Evolutionary conservation across 2,797 vertebrate species (phyloP).

Genomic region (Rhabdophis nuchalis): DNA sequence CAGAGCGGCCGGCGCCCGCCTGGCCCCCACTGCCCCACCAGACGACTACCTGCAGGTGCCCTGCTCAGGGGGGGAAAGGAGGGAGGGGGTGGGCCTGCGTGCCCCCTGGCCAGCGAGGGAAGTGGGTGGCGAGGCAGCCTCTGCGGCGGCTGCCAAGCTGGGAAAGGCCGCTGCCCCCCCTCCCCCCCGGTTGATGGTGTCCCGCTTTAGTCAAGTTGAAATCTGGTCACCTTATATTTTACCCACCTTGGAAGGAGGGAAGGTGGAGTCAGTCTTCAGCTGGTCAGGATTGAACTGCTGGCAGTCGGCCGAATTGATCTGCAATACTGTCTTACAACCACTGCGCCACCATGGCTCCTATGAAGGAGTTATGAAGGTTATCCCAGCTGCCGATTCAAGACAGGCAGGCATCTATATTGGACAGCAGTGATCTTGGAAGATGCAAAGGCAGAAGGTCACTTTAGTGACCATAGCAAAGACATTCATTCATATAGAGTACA

Average conservation of each 20-base stretch:
- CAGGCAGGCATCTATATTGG: background rate
- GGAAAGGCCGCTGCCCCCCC: too few relatives aligned
- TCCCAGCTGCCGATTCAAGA: background rate
- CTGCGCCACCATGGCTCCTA: background rate
- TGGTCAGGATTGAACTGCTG: background rate
- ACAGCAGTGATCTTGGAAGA: background rate
- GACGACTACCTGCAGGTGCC: too few relatives aligned
- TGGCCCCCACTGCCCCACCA: too few relatives aligned
- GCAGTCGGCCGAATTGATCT: background rate
- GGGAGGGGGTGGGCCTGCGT: too few relatives aligned
- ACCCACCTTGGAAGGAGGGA: accelerated
- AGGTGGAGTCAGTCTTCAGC: background rate
- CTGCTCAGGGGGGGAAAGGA: too few relatives aligned
- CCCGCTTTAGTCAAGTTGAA: too few relatives aligned
- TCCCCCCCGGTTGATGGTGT: too few relatives aligned
- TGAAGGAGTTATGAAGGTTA: background rate
- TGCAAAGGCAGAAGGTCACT: background rate
- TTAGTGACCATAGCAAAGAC: background rate
- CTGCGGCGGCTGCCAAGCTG: too few relatives aligned
- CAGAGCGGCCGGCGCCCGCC: too few relatives aligned
- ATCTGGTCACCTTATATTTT: too few relatives aligned
- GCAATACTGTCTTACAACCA: background rate
- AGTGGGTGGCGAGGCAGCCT: too few relatives aligned
- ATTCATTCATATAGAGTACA: background rate
- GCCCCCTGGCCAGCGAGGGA: too few relatives aligned